These are phyloP conservation scores for Camponotus fellah DNA, from an alignment of 2,888 invertebrate species.

Conservation along the genomic window DNA sequence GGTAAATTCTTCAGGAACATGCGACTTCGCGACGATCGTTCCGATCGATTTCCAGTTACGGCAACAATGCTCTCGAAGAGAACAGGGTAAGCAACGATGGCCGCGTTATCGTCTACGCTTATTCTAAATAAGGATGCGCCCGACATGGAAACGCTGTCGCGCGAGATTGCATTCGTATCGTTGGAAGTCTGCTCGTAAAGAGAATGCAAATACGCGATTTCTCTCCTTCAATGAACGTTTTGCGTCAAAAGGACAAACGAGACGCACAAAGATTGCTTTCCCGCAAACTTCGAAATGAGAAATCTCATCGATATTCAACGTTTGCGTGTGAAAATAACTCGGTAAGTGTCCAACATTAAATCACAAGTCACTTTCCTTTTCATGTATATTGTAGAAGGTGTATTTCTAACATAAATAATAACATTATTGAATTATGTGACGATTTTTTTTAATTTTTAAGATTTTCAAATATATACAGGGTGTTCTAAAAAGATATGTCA, in stretches of 20 bases:
- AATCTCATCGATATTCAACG: not conserved
- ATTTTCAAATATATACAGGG: too few species aligned
- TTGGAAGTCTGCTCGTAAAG: conserved; percentile 14
- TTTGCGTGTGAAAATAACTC: not conserved
- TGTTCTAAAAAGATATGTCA: too few species aligned
- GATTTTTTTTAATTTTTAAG: too few species aligned
- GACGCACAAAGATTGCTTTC: not conserved
- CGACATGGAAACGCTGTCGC: conserved; percentile 47
- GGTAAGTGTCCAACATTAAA: not conserved
- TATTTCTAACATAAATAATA: too few species aligned
- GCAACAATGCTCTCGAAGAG: conserved; percentile 1
- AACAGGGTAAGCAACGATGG: conserved; percentile 1
- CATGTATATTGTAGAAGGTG: too few species aligned
- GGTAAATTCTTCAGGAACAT: conserved; percentile 16
- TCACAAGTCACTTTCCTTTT: too few species aligned
- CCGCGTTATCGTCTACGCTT: conserved; percentile 25
- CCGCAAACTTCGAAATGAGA: not conserved
- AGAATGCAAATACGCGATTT: conserved; percentile 6
- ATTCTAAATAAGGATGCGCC: conserved; percentile 53
- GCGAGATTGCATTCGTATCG: conserved; percentile 33
- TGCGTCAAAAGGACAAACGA: conserved; percentile 19
- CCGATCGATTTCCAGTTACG: conserved; percentile 46
- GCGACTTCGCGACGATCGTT: conserved; percentile 1
- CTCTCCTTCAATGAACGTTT: not conserved
- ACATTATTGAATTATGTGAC: too few species aligned